Base-by-base conservation (phyloP, 2,113 vertebrate species). In the Charina bottae region DNA sequence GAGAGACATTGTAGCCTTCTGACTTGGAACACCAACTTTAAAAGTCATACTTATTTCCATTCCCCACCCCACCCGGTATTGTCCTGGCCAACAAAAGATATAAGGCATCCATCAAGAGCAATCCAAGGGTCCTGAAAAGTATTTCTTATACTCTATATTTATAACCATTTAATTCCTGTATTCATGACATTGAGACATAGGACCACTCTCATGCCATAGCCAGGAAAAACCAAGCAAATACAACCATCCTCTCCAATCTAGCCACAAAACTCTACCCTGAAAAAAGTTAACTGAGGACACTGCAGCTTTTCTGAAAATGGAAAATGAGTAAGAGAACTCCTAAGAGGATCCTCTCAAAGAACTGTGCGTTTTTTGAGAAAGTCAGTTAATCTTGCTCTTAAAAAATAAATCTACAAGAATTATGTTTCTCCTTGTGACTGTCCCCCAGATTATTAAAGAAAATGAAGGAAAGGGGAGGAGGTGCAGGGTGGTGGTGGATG, bases 291-390 rank as follows among this genome's bases (percentile, higher is more conserved):
- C 33, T 8, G 90, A 88, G 94, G 95, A 93, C 93, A 92, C 95
- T 93, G 90, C 96, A 95, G 90, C 96, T 95, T 92, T 85, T 91
- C 94, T 91, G 23, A 90, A 90, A 91, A 87, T 59, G 58, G 89
- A 58, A 0, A 54, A 56, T 15, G 10, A 19, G 84, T 59, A 4
- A 90, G 42, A 62, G 9, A 83, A 21, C 90, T 58, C 72, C n/a
- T 1, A 26, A 62, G 12, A 11, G 58, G 91, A 68, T 55, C 86
- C n/a, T 90, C 64, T 1, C 5, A 55, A 68, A 55, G 78, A 55
- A 72, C 8, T 87, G 83, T 1, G 24, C 5, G 23, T 86, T 37
- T 87, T 88, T 78, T 1, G 10, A 78, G 37, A 88, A 90, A 62
- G 92, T 46, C 93, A 21, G 53, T 92, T 93, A 58, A 37, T 54